A percentile compares a stretch with the other conserved stretches of the same genome.
Conservation (phyloP, 2,888 invertebrate species). For the Volucella inflata region DNA sequence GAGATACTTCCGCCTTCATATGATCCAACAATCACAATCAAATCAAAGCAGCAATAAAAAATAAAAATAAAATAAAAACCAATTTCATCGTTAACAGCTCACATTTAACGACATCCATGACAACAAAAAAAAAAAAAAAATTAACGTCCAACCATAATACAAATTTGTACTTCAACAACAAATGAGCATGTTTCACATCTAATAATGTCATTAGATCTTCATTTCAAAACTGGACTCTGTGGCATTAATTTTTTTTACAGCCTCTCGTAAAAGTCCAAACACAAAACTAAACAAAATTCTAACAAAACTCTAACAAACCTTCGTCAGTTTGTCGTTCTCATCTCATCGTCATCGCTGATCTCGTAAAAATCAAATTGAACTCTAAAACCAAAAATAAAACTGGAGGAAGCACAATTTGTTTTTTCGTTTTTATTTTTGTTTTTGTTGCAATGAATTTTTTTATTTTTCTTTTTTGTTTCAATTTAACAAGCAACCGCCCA, state of each 20-base stretch:
- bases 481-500: slow-evolving; percentile 19
- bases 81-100: slow-evolving; percentile 22
- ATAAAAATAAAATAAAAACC: background rate
- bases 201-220: slow-evolving; percentile 45
- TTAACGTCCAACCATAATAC: background rate
- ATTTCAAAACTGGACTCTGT: slow-evolving; percentile 36
- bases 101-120: slow-evolving; percentile 6
- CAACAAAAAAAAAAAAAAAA: slow-evolving; percentile 5
- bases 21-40: background rate
- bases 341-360: background rate
- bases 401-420: slow-evolving; percentile 5
- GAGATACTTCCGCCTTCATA: too few relatives aligned
- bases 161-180: slow-evolving; percentile 6
- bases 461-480: slow-evolving; percentile 32
- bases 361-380: background rate
- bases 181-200: slow-evolving; percentile 20
- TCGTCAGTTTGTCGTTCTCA: too few relatives aligned
- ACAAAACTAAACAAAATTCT: slow-evolving; percentile 27
- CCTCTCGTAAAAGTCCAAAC: slow-evolving; percentile 29
- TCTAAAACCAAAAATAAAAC: slow-evolving; percentile 36
- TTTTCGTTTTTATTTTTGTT: too few relatives aligned
- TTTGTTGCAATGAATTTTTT: slow-evolving; percentile 21
- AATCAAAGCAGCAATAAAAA: background rate
- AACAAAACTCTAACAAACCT: too few relatives aligned
- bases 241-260: slow-evolving; percentile 30